Evolutionary conservation across 1,140 invertebrate species (phyloP).

Genomic region (Elysia chlorotica): DNA sequence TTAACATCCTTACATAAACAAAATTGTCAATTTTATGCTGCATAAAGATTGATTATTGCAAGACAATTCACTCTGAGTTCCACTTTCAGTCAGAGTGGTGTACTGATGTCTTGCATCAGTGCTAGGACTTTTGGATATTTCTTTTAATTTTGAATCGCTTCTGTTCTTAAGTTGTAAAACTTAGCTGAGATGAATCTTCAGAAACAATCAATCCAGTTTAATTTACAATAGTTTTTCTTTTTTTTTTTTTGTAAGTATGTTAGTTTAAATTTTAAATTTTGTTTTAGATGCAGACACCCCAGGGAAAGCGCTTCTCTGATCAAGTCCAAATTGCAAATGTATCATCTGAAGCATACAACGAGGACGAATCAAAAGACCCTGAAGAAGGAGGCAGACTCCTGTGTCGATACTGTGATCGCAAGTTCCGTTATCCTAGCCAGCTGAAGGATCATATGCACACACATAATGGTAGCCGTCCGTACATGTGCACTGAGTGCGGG

Average conservation of each 20-base stretch:
- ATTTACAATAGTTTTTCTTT: too few relatives aligned
- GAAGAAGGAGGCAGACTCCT: conserved; percentile 35
- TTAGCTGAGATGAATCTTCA: too few relatives aligned
- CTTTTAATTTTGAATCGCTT: too few relatives aligned
- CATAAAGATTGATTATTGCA: too few relatives aligned
- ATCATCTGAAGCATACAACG: conserved; percentile 38
- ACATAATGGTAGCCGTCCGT: conserved; percentile 65
- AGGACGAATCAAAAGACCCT: conserved; percentile 13
- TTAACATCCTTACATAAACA: too few relatives aligned
- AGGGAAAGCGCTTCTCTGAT: conserved; percentile 6
- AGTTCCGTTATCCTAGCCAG: conserved; percentile 68
- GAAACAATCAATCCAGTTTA: too few relatives aligned
- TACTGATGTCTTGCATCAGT: too few relatives aligned
- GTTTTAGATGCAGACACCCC: neutral
- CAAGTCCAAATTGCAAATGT: conserved; percentile 14
- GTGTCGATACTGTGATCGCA: conserved; percentile 67
- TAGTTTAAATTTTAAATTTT: neutral
- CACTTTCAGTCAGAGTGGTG: too few relatives aligned
- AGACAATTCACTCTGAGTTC: too few relatives aligned
- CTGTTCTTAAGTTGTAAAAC: too few relatives aligned
- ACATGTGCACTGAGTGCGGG: conserved; percentile 67
- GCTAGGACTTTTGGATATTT: too few relatives aligned
- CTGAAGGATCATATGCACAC: conserved; percentile 66
- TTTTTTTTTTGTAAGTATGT: neutral
- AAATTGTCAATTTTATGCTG: too few relatives aligned